A percentile compares a stretch with the other conserved stretches of the same genome.
These are phyloP conservation scores for Drosophila tropicalis DNA, from an alignment of 1,140 invertebrate species.

Conservation along the genomic window DNA sequence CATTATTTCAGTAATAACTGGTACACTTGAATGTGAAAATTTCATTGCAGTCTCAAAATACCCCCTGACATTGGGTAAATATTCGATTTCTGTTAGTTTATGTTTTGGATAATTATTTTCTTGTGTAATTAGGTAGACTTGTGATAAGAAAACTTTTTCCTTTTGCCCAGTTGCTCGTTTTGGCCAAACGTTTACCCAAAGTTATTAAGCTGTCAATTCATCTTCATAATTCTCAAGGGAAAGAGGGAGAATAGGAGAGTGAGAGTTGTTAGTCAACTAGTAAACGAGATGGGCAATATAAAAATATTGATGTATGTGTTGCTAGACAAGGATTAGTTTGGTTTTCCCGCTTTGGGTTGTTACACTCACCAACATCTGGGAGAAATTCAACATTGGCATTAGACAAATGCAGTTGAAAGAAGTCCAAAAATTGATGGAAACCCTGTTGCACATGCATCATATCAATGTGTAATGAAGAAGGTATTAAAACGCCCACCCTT, in stretches of 20 bases:
- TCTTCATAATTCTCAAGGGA: slow-evolving; percentile 22
- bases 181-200: slow-evolving; percentile 32
- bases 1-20: too few relatives aligned
- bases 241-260: neutral
- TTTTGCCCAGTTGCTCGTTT: slow-evolving; percentile 20
- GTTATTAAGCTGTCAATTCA: slow-evolving; percentile 40
- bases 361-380: slow-evolving; percentile 74
- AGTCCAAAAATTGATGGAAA: slow-evolving; percentile 73
- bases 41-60: neutral
- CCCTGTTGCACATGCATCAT: slow-evolving; percentile 78
- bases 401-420: slow-evolving; percentile 72
- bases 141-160: slow-evolving; percentile 29
- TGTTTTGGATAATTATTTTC: slow-evolving; percentile 26
- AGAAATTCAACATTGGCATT: slow-evolving; percentile 75
- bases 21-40: too few relatives aligned
- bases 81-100: slow-evolving; percentile 16
- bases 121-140: slow-evolving; percentile 44
- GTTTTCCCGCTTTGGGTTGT: slow-evolving; percentile 9
- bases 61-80: neutral
- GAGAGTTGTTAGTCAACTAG: neutral
- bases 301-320: neutral
- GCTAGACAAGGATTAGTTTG: neutral
- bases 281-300: neutral
- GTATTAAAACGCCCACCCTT: slow-evolving; percentile 73
- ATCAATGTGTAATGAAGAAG: slow-evolving; percentile 61